These are phyloP conservation scores for Acipenser ruthenus DNA, from an alignment of 2,797 vertebrate genomes.

Conservation along the genomic window DNA sequence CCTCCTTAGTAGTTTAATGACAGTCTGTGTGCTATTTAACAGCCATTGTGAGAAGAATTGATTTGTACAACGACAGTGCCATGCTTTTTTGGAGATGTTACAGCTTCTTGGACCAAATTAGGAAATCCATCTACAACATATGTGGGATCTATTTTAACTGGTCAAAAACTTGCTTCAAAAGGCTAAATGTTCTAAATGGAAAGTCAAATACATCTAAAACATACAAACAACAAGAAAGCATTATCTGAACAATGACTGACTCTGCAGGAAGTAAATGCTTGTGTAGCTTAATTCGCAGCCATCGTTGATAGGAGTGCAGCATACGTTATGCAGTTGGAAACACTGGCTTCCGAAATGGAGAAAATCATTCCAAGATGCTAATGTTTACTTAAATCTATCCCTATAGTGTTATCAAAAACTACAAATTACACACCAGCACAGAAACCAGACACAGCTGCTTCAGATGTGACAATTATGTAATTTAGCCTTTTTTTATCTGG, in stretches of 20 bases:
- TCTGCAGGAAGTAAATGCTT: slow-evolving; percentile 23
- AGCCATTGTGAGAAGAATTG: too few species aligned
- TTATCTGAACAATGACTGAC: slow-evolving; percentile 17
- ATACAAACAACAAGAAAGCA: slow-evolving; percentile 18
- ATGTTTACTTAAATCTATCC: background rate
- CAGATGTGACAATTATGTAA: slow-evolving; percentile 16
- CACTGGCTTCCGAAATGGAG: too few species aligned
- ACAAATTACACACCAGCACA: slow-evolving; percentile 1
- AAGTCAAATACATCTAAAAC: slow-evolving; percentile 15
- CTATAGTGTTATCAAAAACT: background rate
- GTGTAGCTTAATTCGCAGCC: slow-evolving; percentile 16
- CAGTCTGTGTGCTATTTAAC: slow-evolving; percentile 2
- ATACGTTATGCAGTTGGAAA: slow-evolving; percentile 11
- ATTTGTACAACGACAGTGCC: too few species aligned
- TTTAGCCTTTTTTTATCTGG: background rate
- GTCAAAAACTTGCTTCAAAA: slow-evolving; percentile 4
- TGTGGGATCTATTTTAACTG: slow-evolving; percentile 7
- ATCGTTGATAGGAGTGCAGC: slow-evolving; percentile 7
- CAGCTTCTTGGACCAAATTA: too few species aligned
- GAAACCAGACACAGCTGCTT: slow-evolving; percentile 15
- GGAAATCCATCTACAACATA: too few species aligned
- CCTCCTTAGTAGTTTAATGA: background rate
- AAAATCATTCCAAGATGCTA: background rate
- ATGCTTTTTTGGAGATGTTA: too few species aligned
- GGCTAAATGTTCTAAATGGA: slow-evolving; percentile 10